Percentiles rank a stretch among this genome's conserved stretches.
Conservation (phyloP, 2,113 vertebrate species). For the Aegithalos caudatus region DNA sequence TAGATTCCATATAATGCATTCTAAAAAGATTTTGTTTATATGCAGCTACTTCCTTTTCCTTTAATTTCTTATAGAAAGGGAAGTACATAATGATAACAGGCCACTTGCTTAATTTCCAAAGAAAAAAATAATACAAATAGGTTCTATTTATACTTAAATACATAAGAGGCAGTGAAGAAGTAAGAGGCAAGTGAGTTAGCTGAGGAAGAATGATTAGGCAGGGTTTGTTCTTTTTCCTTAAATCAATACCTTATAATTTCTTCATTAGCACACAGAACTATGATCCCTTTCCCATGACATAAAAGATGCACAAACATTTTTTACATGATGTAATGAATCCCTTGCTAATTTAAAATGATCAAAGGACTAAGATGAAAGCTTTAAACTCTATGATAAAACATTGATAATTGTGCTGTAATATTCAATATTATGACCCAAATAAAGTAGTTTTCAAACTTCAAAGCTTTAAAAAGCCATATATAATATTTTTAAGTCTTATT, state of each 20-base stretch:
- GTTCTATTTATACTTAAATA: background rate
- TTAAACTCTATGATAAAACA: slow-evolving; percentile 20
- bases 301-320: background rate
- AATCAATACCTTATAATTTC: background rate
- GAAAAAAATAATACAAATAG: background rate
- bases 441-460: background rate
- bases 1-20: background rate
- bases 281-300: background rate
- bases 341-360: background rate
- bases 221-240: background rate
- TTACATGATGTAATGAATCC: background rate
- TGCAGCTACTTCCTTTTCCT: background rate
- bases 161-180: background rate
- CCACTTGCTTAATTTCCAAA: background rate
- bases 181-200: background rate
- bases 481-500: background rate
- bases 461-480: background rate
- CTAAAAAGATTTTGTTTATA: background rate
- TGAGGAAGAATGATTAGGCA: background rate
- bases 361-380: slow-evolving; percentile 24
- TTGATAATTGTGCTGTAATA: slow-evolving; percentile 10
- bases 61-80: background rate
- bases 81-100: background rate
- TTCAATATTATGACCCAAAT: slow-evolving; percentile 1
- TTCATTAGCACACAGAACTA: background rate